Base-by-base conservation (phyloP, 2,888 invertebrate species). In the Leptinotarsa haldemani region DNA sequence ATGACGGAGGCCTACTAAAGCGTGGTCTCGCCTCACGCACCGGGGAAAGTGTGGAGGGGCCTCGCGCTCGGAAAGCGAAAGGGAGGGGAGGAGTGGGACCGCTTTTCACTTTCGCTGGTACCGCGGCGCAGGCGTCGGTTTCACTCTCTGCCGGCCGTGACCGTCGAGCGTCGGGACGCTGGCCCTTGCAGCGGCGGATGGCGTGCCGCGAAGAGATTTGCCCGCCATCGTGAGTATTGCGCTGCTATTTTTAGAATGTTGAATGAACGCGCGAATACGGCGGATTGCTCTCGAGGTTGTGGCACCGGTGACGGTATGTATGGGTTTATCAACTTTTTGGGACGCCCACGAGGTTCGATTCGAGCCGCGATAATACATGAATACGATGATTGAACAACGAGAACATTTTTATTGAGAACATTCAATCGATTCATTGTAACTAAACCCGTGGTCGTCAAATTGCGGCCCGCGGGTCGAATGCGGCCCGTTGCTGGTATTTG, bases 81-180 rank as follows among this genome's bases (percentile, higher is more conserved):
- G 91, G 91, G 91, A 90, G 91, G 91, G 91, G 90, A 90, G 89
- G 89, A 82, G 84, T 89, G 89, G 89, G 89, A 88, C 82, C 82
- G 84, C 85, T 84, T 87, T 87, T 87, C 87, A 88, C 87, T 88
- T 88, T 88, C 88, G 84, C 40, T 40, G 40, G 86, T 87, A 86
- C 86, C 87, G 83, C 80, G 81, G 71, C 85, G 86, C 85, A 84
- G 81, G 84, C 85, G 85, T 84, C 83, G 79, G 82, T 85, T 87
- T 87, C 87, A 84, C 87, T 87, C 84, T 87, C 87, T 81, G 79
- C 84, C 85, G 85, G 84, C 87, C 85, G 85, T 85, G 84, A 85
- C 85, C 85, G 85, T 79, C 83, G 80, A 65, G 64, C 73, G 78
- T 71, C 78, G 76, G 65, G 77, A 76, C 77, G 77, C 61, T 65